These are phyloP conservation scores for Megaptera novaeangliae DNA, from an alignment of 2,113 vertebrate genomes.

Conservation along the genomic window DNA sequence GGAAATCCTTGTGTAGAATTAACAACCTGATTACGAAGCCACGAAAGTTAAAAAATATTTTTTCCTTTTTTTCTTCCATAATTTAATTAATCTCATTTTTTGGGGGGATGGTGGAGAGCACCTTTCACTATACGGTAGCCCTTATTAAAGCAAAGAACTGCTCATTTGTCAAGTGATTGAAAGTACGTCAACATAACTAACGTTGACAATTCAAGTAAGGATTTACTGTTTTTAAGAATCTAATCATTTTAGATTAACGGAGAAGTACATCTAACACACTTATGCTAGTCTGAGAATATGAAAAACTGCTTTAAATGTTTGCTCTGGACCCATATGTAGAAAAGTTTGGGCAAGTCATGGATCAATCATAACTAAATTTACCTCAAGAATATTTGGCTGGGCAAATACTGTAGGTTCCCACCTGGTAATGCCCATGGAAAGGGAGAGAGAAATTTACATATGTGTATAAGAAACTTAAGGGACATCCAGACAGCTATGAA, in stretches of 20 bases:
- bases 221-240: not conserved
- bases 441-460: not conserved
- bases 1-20: not conserved
- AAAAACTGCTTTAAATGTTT: not conserved
- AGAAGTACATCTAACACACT: not conserved
- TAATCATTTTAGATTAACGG: not conserved
- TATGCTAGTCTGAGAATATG: not conserved
- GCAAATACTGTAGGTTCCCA: not conserved
- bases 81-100: not conserved
- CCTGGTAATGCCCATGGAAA: conserved; percentile 13
- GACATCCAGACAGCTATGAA: not conserved
- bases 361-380: not conserved
- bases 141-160: not conserved
- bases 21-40: not conserved
- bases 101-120: not conserved
- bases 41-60: not conserved
- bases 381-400: not conserved
- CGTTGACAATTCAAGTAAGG: not conserved
- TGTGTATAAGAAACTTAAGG: not conserved
- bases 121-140: not conserved
- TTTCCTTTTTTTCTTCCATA: not conserved
- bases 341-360: not conserved
- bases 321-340: not conserved
- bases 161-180: not conserved
- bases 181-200: not conserved